A percentile compares a stretch with the other conserved stretches of the same genome.
Evolutionary conservation across 1,140 invertebrate genomes (phyloP).

Genomic region (Archegozetes longisetosus): DNA sequence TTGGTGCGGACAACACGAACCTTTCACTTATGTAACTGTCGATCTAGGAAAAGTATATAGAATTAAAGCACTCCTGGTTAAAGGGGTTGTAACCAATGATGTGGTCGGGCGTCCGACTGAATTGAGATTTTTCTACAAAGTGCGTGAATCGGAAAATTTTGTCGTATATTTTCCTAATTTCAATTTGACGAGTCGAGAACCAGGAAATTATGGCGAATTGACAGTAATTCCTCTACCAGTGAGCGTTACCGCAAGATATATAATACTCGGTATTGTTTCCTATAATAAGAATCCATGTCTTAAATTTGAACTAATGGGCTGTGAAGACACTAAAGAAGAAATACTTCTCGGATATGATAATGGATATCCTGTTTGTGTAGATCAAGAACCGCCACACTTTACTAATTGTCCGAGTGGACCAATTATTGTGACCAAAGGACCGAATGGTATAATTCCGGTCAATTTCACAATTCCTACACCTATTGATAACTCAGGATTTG

Average conservation of each 20-base stretch:
- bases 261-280: slow-evolving; percentile 79
- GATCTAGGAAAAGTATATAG: slow-evolving; percentile 76
- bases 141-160: slow-evolving; percentile 78
- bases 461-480: slow-evolving; percentile 84
- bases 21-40: slow-evolving; percentile 86
- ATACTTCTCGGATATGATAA: slow-evolving; percentile 82
- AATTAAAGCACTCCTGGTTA: slow-evolving; percentile 62
- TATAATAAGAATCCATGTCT: slow-evolving; percentile 92
- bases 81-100: slow-evolving; percentile 80
- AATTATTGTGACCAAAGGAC: slow-evolving; percentile 68
- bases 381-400: slow-evolving; percentile 89
- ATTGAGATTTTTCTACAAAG: slow-evolving; percentile 92
- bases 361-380: slow-evolving; percentile 73
- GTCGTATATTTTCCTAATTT: slow-evolving; percentile 93
- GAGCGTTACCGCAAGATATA: slow-evolving; percentile 77
- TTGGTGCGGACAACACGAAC: slow-evolving; percentile 78
- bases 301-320: slow-evolving; percentile 90
- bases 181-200: slow-evolving; percentile 72
- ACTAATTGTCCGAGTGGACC: slow-evolving; percentile 59
- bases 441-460: slow-evolving; percentile 66
- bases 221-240: slow-evolving; percentile 88
- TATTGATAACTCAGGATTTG: slow-evolving; percentile 80
- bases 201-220: slow-evolving; percentile 77
- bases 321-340: slow-evolving; percentile 50
- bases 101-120: slow-evolving; percentile 85